These are phyloP conservation scores for Pimephales promelas DNA, from an alignment of 2,113 vertebrate species.

Conservation along the genomic window DNA sequence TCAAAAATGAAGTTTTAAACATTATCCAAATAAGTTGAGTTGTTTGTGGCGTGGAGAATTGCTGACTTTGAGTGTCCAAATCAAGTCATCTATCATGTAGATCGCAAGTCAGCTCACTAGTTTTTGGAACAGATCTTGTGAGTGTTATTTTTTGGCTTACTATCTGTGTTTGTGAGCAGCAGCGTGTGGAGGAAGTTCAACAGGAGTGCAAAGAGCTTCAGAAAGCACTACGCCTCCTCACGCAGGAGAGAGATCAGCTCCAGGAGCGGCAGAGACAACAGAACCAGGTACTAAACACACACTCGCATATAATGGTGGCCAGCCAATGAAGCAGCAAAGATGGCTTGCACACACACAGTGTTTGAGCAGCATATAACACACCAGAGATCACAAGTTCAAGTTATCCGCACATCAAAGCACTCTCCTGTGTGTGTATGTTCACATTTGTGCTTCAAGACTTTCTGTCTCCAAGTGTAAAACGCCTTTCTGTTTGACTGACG, in stretches of 20 bases:
- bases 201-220: conserved; percentile 92
- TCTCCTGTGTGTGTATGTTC: conserved; percentile 29
- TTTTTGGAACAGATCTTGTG: background rate
- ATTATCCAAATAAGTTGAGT: no score
- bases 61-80: background rate
- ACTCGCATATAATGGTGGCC: background rate
- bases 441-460: conserved; percentile 46
- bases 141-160: background rate
- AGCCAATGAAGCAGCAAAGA: background rate
- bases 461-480: conserved; percentile 38
- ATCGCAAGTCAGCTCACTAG: background rate
- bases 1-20: no score
- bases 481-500: conserved; percentile 41
- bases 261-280: conserved; percentile 87
- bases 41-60: no score
- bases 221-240: conserved; percentile 84
- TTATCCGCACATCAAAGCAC: conserved; percentile 63
- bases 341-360: conserved; percentile 20
- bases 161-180: conserved; percentile 64
- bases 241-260: conserved; percentile 88
- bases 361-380: conserved; percentile 60
- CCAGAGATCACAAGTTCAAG: conserved; percentile 71
- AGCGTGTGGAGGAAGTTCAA: conserved; percentile 93
- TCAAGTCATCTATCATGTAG: background rate
- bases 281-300: conserved; percentile 79